Evolutionary conservation across 2,113 vertebrate genomes (phyloP).

Genomic region (Coracopsis vasa): DNA sequence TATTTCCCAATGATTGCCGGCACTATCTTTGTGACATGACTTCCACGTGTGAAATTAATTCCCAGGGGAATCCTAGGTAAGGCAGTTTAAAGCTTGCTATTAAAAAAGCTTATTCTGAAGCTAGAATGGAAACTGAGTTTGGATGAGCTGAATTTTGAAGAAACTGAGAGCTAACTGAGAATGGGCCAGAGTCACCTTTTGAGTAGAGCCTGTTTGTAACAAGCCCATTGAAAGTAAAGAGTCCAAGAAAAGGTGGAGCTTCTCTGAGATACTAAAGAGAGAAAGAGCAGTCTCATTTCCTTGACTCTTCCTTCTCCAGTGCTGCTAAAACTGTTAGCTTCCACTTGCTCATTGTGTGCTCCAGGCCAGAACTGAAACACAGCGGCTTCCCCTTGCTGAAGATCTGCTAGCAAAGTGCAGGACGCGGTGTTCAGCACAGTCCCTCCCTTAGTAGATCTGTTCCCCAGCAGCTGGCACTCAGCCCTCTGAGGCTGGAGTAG

Average conservation of each 20-base stretch:
- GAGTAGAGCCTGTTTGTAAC: neutral
- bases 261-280: neutral
- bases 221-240: neutral
- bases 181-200: neutral
- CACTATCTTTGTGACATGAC: conserved; percentile 72
- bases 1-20: conserved; percentile 61
- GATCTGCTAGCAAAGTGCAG: neutral
- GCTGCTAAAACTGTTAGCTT: neutral
- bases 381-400: neutral
- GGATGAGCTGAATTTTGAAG: neutral
- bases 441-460: neutral
- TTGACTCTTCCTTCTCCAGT: neutral
- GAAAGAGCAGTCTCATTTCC: neutral
- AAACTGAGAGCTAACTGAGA: neutral
- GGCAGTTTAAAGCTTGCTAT: neutral
- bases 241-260: neutral
- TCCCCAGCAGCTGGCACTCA: conserved; percentile 2
- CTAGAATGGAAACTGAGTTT: neutral
- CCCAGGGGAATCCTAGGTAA: conserved; percentile 67
- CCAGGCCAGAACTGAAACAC: neutral
- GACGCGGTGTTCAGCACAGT: neutral
- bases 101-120: neutral
- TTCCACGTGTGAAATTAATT: conserved; percentile 74
- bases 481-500: conserved; percentile 13
- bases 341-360: neutral